Evolutionary conservation across 2,113 vertebrate genomes (phyloP).

Genomic region (Nycticryphes semicollaris): DNA sequence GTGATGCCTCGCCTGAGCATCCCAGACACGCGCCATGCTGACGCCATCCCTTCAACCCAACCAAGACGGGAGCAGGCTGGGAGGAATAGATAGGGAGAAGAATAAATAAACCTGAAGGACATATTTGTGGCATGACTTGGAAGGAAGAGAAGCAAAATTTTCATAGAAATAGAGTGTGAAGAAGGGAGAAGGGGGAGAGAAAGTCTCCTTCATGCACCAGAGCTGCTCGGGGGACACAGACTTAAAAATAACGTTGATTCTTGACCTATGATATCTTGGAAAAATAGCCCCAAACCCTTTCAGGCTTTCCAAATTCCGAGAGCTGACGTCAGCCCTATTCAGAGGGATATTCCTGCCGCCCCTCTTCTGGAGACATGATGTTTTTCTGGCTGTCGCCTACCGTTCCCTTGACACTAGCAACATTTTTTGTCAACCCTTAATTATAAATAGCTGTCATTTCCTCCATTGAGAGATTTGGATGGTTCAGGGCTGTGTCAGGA

Average conservation of each 20-base stretch:
- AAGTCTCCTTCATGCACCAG: constrained; percentile 15
- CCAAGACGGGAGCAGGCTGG: not conserved
- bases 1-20: constrained; percentile 38
- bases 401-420: constrained; percentile 61
- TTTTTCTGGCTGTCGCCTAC: constrained; percentile 62
- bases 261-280: constrained; percentile 68
- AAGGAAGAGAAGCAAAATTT: constrained; percentile 51
- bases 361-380: constrained; percentile 64
- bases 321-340: constrained; percentile 57
- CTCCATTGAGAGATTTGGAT: constrained; percentile 35
- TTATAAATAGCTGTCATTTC: constrained; percentile 65
- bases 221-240: constrained; percentile 26
- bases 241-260: constrained; percentile 67
- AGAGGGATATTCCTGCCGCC: constrained; percentile 68
- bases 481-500: not conserved
- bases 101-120: constrained; percentile 48
- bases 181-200: not conserved
- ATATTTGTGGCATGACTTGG: constrained; percentile 42
- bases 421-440: constrained; percentile 60
- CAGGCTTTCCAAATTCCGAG: constrained; percentile 51
- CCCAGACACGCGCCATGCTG: constrained; percentile 15
- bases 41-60: constrained; percentile 26
- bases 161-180: constrained; percentile 6
- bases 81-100: constrained; percentile 39
- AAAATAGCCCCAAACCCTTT: constrained; percentile 61